These are phyloP conservation scores for Caenorhabditis wallacei DNA, from an alignment of 2,888 invertebrate genomes.

Conservation along the genomic window DNA sequence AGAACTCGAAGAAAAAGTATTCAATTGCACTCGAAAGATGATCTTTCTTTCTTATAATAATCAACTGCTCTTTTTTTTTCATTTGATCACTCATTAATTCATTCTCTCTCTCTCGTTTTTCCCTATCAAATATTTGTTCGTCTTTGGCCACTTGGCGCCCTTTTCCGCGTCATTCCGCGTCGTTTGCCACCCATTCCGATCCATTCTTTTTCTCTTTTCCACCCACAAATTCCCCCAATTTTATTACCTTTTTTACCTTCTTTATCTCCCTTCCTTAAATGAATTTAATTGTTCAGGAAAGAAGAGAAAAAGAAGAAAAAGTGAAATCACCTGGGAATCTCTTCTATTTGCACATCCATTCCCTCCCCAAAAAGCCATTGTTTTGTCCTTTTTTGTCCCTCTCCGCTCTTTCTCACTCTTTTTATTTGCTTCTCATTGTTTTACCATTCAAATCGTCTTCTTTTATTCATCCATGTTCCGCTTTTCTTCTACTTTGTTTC, in stretches of 20 bases:
- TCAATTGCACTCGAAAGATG: neutral
- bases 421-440: conserved; percentile 28
- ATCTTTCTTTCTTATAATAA: neutral
- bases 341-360: conserved; percentile 30
- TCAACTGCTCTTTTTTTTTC: neutral
- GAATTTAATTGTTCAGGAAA: conserved; percentile 42
- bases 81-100: conserved; percentile 41
- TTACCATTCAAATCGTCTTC: conserved; percentile 20
- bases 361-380: conserved; percentile 16
- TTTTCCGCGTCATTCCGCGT: conserved; percentile 63
- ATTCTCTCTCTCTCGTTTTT: neutral
- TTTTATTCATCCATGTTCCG: conserved; percentile 2
- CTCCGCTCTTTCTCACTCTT: conserved; percentile 5
- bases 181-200: conserved; percentile 32
- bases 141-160: conserved; percentile 56
- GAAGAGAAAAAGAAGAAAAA: conserved; percentile 12
- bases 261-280: neutral
- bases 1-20: no score
- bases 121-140: conserved; percentile 47
- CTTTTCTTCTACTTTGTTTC: neutral
- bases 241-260: conserved; percentile 16
- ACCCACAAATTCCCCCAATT: conserved; percentile 43
- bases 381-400: conserved; percentile 24
- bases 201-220: neutral
- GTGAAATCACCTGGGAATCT: conserved; percentile 52